Evolutionary conservation across 2,797 vertebrate species (phyloP).

Genomic region (Phaenicophaeus curvirostris): DNA sequence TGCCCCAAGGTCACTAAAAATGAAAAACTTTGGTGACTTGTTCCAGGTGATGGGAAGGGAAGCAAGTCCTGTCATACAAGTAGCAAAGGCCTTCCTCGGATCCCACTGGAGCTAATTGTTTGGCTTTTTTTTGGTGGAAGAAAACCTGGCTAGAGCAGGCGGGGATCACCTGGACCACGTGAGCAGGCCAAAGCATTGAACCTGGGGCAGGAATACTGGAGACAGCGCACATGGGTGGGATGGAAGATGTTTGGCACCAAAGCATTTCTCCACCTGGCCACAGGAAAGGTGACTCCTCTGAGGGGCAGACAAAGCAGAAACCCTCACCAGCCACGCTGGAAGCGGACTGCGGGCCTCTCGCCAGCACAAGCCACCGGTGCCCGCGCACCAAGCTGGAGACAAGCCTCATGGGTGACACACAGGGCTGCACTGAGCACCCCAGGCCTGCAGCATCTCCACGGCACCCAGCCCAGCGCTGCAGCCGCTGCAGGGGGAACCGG

Average conservation of each 20-base stretch:
- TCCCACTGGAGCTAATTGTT: neutral
- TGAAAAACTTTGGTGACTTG: neutral
- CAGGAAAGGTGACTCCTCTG: neutral
- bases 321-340: neutral
- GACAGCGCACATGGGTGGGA: neutral
- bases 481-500: neutral
- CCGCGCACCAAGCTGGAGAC: neutral
- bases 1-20: neutral
- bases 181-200: neutral
- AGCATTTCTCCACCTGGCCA: neutral
- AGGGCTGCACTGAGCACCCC: neutral
- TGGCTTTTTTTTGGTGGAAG: neutral
- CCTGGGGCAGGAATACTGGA: neutral
- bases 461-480: neutral
- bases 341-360: neutral
- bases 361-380: neutral
- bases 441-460: neutral
- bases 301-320: neutral
- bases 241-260: rapidly evolving
- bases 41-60: neutral
- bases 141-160: neutral
- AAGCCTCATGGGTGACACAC: neutral
- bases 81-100: neutral
- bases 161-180: neutral
- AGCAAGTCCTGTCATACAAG: rapidly evolving